Conservation (phyloP, 2,888 invertebrate species). For the Agrilus biguttatus region DNA sequence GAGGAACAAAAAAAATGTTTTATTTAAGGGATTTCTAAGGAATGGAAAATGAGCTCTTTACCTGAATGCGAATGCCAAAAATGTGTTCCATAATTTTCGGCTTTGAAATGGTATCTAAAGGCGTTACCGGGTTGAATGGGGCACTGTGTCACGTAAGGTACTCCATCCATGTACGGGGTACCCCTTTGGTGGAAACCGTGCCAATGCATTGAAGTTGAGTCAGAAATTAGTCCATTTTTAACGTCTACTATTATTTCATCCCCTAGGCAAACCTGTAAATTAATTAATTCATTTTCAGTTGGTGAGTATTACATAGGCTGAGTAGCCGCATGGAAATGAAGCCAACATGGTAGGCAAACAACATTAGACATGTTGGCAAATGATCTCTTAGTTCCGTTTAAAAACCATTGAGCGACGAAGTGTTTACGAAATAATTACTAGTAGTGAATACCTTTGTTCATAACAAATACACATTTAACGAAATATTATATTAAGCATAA, state of each 20-base stretch:
- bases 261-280: constrained; percentile 63
- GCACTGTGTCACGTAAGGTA: constrained; percentile 74
- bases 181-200: constrained; percentile 73
- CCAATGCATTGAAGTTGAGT: constrained; percentile 82
- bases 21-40: background rate
- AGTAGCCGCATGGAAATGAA: too few species aligned
- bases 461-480: too few species aligned
- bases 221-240: constrained; percentile 61
- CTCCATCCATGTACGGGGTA: constrained; percentile 80
- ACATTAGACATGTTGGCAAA: too few species aligned
- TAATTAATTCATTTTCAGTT: too few species aligned
- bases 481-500: too few species aligned
- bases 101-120: constrained; percentile 63
- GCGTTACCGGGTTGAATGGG: constrained; percentile 62
- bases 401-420: too few species aligned
- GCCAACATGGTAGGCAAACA: too few species aligned
- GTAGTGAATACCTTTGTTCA: too few species aligned
- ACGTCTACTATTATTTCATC: constrained; percentile 74
- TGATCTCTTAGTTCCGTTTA: too few species aligned
- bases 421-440: too few species aligned
- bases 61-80: constrained; percentile 71
- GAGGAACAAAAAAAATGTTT: constrained; percentile 30
- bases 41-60: constrained; percentile 14
- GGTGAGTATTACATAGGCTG: too few species aligned
- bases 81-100: constrained; percentile 63